A percentile compares a stretch with the other conserved stretches of the same genome.
Evolutionary conservation across 1,140 invertebrate species (phyloP).

Genomic region (Pseudobourletiella spinata): DNA sequence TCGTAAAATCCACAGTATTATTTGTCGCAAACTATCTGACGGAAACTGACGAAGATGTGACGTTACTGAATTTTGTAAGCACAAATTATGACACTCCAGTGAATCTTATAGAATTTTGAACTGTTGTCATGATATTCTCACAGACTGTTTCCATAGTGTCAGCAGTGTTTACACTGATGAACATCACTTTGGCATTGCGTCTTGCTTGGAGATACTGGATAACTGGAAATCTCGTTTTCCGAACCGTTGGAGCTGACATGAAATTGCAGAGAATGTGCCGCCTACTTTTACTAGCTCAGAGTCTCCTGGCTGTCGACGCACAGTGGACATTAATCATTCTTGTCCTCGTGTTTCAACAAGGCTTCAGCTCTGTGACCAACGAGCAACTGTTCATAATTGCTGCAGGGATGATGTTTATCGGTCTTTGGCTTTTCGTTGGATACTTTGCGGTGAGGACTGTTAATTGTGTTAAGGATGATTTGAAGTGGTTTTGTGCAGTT

Average conservation of each 20-base stretch:
- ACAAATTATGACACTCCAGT: neutral
- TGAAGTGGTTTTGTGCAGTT: too few species aligned
- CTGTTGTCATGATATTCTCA: neutral
- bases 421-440: slow-evolving; percentile 25
- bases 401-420: slow-evolving; percentile 12
- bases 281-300: slow-evolving; percentile 22
- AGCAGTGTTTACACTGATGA: slow-evolving; percentile 14
- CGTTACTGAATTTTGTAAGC: neutral
- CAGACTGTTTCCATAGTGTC: slow-evolving; percentile 23
- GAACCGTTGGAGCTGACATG: slow-evolving; percentile 32
- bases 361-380: slow-evolving; percentile 9
- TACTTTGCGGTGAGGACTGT: slow-evolving; percentile 22
- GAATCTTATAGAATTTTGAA: neutral
- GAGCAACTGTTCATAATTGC: slow-evolving; percentile 20
- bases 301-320: slow-evolving; percentile 28
- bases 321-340: slow-evolving; percentile 23
- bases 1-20: slow-evolving; percentile 18
- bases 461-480: too few species aligned
- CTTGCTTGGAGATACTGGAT: slow-evolving; percentile 24
- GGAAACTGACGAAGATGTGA: neutral
- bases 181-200: slow-evolving; percentile 2
- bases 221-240: slow-evolving; percentile 30
- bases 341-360: slow-evolving; percentile 22
- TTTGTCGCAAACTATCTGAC: slow-evolving; percentile 25
- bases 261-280: slow-evolving; percentile 29